phyloP scores from a whole-genome alignment of 35 echinoderm and acorn worm species.

The Amphiura filiformis region DNA sequence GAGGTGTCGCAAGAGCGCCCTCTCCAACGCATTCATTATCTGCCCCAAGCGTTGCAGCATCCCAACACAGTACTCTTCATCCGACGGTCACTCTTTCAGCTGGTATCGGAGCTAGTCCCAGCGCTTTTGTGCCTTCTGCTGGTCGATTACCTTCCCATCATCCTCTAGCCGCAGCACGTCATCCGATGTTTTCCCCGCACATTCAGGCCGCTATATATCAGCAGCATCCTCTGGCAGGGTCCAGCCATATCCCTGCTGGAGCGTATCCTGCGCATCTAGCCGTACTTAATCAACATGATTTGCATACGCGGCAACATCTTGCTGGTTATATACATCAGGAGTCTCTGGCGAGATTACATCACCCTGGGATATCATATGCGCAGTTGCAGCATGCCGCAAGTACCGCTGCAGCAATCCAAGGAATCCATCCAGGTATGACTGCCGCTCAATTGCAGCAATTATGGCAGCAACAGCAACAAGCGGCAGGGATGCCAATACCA shows the following conservation, averaged over 20 bases:
- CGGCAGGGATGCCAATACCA: background rate
- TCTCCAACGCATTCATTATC: conserved; percentile 52
- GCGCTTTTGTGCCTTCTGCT: conserved; percentile 84
- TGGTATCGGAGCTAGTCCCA: conserved; percentile 64
- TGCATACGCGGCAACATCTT: conserved; percentile 28
- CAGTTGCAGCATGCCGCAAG: conserved; percentile 34
- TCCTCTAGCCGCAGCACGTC: conserved; percentile 23
- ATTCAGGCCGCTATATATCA: conserved; percentile 15
- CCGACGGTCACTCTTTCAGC: conserved; percentile 52
- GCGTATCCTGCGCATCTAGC: no score
- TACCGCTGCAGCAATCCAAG: conserved; percentile 32
- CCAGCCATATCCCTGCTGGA: background rate
- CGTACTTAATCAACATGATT: conserved; percentile 59
- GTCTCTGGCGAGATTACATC: conserved; percentile 34
- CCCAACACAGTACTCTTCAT: conserved; percentile 64
- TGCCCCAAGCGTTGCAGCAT: no score
- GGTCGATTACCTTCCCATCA: conserved; percentile 66
- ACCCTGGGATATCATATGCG: conserved; percentile 24
- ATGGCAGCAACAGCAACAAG: conserved; percentile 55
- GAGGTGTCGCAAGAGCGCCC: conserved; percentile 6
- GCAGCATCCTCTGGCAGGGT: conserved; percentile 33
- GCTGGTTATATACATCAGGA: conserved; percentile 52
- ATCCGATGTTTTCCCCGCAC: conserved; percentile 52
- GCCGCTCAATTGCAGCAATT: conserved; percentile 21
- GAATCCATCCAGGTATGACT: conserved; percentile 19